These are phyloP conservation scores for Hippocampus mohnikei DNA, from an alignment of 2,113 vertebrate genomes.

Conservation along the genomic window DNA sequence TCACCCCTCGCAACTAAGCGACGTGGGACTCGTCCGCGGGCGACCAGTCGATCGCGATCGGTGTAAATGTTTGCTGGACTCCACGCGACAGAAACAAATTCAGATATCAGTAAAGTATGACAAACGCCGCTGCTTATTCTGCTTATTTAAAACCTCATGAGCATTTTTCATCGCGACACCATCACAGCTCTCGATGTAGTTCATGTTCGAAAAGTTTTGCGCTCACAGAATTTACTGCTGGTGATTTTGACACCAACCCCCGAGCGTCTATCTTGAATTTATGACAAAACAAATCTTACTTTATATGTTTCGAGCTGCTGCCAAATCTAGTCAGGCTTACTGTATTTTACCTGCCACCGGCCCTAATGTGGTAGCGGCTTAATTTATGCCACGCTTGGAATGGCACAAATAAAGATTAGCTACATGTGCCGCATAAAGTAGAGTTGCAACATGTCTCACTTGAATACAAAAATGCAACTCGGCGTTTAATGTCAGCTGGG, in stretches of 20 bases:
- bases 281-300: slow-evolving; percentile 29
- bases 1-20: no score
- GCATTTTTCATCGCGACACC: not conserved
- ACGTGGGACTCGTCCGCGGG: no score
- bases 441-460: slow-evolving; percentile 51
- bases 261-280: slow-evolving; percentile 33
- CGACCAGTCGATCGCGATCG: no score
- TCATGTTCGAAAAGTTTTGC: not conserved
- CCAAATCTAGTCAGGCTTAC: slow-evolving; percentile 69
- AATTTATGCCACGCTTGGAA: slow-evolving; percentile 58
- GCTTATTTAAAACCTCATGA: not conserved
- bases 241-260: slow-evolving; percentile 4
- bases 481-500: slow-evolving; percentile 54
- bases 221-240: slow-evolving; percentile 25
- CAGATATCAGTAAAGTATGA: no score
- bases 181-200: not conserved
- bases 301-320: slow-evolving; percentile 48
- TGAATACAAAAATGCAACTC: slow-evolving; percentile 63
- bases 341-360: slow-evolving; percentile 68
- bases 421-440: slow-evolving; percentile 62
- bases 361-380: slow-evolving; percentile 64
- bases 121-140: no score
- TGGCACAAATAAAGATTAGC: slow-evolving; percentile 70
- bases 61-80: no score
- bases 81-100: no score